These are phyloP conservation scores for Habroteleia sp. DNA, from an alignment of 2,888 invertebrate species.

Conservation along the genomic window DNA sequence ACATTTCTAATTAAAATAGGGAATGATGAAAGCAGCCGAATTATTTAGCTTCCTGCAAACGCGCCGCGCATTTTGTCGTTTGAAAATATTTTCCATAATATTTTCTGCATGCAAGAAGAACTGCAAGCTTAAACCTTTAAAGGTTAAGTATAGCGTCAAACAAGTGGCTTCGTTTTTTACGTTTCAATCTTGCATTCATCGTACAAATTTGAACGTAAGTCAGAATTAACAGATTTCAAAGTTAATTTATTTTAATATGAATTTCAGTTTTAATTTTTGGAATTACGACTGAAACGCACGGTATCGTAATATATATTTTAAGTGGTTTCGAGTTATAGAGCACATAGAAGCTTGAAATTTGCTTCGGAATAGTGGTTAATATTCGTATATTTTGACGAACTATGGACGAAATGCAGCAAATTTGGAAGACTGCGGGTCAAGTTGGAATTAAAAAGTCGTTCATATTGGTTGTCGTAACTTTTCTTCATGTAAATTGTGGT, in stretches of 20 bases:
- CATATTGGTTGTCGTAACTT: too few relatives aligned
- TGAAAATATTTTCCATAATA: constrained; percentile 16
- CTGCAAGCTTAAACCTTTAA: constrained; percentile 3
- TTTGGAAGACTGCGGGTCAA: too few relatives aligned
- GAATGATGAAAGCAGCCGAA: constrained; percentile 33
- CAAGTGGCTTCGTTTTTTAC: neutral
- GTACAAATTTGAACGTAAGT: neutral
- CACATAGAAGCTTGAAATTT: neutral
- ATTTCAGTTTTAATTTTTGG: constrained; percentile 2
- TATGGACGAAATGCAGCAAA: too few relatives aligned
- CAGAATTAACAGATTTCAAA: constrained; percentile 1
- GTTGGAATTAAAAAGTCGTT: too few relatives aligned
- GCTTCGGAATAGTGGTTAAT: neutral
- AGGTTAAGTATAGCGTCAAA: constrained; percentile 4
- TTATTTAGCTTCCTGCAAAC: constrained; percentile 35
- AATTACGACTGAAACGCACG: neutral
- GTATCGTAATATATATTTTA: neutral
- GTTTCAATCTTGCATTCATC: constrained; percentile 1
- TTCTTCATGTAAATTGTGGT: too few relatives aligned
- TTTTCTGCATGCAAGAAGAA: neutral
- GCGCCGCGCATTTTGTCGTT: constrained; percentile 4
- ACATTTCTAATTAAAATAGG: constrained; percentile 48
- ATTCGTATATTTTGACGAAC: too few relatives aligned
- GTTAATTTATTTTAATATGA: constrained; percentile 5
- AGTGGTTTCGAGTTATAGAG: neutral